Base-by-base conservation (phyloP, 2,888 invertebrate genomes). In the Aphodius sticticus region DNA sequence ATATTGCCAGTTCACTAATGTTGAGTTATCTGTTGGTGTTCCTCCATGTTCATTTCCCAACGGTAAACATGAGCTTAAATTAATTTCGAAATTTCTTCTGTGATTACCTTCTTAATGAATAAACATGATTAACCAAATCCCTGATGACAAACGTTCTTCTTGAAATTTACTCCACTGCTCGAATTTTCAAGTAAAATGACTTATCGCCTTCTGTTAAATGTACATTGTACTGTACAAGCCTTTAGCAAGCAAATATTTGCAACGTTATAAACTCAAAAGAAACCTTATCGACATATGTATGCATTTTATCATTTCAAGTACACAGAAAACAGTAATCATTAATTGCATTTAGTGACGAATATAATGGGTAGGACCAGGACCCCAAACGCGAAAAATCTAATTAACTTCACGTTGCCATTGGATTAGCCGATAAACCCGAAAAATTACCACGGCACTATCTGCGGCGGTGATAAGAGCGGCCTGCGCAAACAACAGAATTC, bases 221-320 rank as follows among this genome's bases (percentile, higher is more conserved):
- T 26, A 26, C 26, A 26, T 9, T 53, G 53, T 38, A 38, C 38
- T 38, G n/a, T 53, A 53, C 53, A 53, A 53, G 53, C 26, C 26
- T 53, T 53, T 53, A 53, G 53, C 53, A 53, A 53, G 53, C 53
- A 53, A 53, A 53, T 53, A 53, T 53, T 53, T 53, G 53, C 53
- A 53, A 53, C 53, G 9, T 53, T 53, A 5, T 53, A 53, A 53
- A 53, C 3, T 53, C 9, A 53, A 53, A 53, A 53, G 53, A 53
- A 53, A 53, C 6, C 53, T 53, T 53, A 53, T 53, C 53, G 12
- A 53, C 53, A 53, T 53, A 53, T 12, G 12, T 12, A 53, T 5
- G 53, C 53, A 53, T 53, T 53, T 53, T 53, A 53, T 53, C 9
- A 5, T 53, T 53, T 53, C 53, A 53, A 53, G 53, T 53, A 53